Conservation (phyloP, 2,113 vertebrate species). For the Dendropsophus ebraccatus region DNA sequence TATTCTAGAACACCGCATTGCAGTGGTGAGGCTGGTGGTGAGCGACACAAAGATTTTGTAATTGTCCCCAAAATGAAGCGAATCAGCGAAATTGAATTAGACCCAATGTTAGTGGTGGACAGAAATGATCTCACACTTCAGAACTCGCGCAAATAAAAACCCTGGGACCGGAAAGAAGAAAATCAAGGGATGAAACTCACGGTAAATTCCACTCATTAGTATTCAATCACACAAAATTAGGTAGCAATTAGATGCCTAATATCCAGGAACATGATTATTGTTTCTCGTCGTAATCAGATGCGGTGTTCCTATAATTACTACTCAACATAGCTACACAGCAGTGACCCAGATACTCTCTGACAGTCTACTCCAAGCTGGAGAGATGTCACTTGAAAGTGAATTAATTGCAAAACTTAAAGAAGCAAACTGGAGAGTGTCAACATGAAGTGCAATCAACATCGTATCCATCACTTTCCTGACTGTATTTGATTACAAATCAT, state of each 20-base stretch:
- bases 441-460: not conserved
- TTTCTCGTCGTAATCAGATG: slow-evolving; percentile 25
- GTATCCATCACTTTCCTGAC: not conserved
- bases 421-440: not conserved
- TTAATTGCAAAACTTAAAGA: slow-evolving; percentile 6
- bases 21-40: not conserved
- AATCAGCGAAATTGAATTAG: slow-evolving; percentile 46
- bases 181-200: slow-evolving; percentile 20
- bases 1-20: slow-evolving; percentile 6
- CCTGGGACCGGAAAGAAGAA: slow-evolving; percentile 4
- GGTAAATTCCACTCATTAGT: slow-evolving; percentile 58
- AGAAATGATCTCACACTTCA: slow-evolving; percentile 50
- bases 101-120: not conserved
- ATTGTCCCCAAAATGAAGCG: slow-evolving; percentile 40
- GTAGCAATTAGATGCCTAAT: slow-evolving; percentile 57
- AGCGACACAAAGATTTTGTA: slow-evolving; percentile 21
- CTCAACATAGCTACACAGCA: slow-evolving; percentile 7
- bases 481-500: not conserved
- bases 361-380: not conserved
- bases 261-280: slow-evolving; percentile 57
- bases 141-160: slow-evolving; percentile 50
- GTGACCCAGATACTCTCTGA: slow-evolving; percentile 26
- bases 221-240: slow-evolving; percentile 57
- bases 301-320: slow-evolving; percentile 36
- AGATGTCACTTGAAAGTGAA: not conserved